A percentile compares a stretch with the other conserved stretches of the same genome.
These are phyloP conservation scores for Conger conger DNA, from an alignment of 2,113 vertebrate genomes.

Conservation along the genomic window DNA sequence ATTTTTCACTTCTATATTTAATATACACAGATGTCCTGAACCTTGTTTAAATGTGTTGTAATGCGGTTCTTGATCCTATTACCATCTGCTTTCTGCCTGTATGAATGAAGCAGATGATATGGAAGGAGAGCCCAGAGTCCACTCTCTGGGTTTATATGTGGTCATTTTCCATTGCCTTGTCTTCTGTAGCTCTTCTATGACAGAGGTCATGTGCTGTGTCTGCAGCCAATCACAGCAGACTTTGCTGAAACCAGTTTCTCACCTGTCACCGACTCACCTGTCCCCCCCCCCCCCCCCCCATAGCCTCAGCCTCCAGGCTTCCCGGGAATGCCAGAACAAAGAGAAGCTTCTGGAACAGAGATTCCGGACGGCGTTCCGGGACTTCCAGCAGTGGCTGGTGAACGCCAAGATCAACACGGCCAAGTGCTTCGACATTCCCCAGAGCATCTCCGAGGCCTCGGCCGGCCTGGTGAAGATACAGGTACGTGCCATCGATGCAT, in stretches of 20 bases:
- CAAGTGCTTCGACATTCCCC: slow-evolving; percentile 92
- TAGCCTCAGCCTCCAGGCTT: slow-evolving; percentile 90
- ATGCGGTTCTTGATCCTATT: not conserved
- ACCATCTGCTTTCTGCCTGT: no score
- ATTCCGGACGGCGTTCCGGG: slow-evolving; percentile 81
- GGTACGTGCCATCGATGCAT: slow-evolving; percentile 65
- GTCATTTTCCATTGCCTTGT: slow-evolving; percentile 32
- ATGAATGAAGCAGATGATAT: no score
- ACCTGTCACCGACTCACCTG: slow-evolving; percentile 36
- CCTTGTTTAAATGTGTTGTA: not conserved
- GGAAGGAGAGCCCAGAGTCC: no score
- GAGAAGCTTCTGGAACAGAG: slow-evolving; percentile 91
- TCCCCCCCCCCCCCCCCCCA: slow-evolving; percentile 26
- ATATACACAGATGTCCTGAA: not conserved
- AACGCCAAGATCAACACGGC: slow-evolving; percentile 89
- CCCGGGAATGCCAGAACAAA: slow-evolving; percentile 92
- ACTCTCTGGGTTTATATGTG: not conserved
- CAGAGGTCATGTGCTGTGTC: not conserved
- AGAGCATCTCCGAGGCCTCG: slow-evolving; percentile 81
- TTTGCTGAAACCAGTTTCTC: slow-evolving; percentile 51
- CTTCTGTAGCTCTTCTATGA: slow-evolving; percentile 30
- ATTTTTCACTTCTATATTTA: not conserved
- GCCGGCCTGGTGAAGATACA: slow-evolving; percentile 86
- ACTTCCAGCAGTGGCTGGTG: slow-evolving; percentile 96
- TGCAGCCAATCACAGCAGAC: not conserved